Conservation (phyloP, 2,797 vertebrate genomes). For the Meda fulgida region DNA sequence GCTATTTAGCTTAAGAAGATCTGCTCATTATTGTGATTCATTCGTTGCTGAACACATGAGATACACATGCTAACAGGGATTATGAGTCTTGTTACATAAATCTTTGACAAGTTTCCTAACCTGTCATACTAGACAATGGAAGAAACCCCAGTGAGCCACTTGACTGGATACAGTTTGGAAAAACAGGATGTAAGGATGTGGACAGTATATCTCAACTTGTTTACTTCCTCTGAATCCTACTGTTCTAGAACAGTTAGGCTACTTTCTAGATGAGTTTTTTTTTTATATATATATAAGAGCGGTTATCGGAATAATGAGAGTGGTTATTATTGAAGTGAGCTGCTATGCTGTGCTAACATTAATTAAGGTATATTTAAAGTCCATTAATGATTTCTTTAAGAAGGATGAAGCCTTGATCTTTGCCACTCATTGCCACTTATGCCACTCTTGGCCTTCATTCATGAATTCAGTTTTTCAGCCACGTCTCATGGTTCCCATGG, state of each 20-base stretch:
- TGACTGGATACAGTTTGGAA: background rate
- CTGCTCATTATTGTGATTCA: background rate
- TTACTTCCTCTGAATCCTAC: constrained; percentile 28
- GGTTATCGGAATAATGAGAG: background rate
- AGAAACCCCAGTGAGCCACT: constrained; percentile 9
- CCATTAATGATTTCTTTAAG: background rate
- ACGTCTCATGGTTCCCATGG: constrained; percentile 46
- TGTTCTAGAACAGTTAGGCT: background rate
- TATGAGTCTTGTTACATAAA: constrained; percentile 24
- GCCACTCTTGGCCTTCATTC: constrained; percentile 8
- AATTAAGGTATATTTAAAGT: background rate
- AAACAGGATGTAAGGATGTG: constrained; percentile 49
- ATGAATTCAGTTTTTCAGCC: constrained; percentile 9
- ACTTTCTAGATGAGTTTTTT: background rate
- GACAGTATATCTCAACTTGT: constrained; percentile 35
- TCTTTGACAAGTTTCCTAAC: constrained; percentile 24
- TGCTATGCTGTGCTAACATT: background rate
- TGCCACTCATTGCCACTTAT: constrained; percentile 10
- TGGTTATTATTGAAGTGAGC: background rate
- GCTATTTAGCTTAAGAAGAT: background rate
- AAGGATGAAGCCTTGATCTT: background rate
- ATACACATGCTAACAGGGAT: background rate
- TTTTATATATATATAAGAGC: background rate
- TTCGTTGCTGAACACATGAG: background rate
- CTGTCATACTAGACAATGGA: constrained; percentile 35